Evolutionary conservation across 1,140 invertebrate species (phyloP), one percentile per base, ranked within the genome.

Genomic region (Drosophila parabipectinata): DNA sequence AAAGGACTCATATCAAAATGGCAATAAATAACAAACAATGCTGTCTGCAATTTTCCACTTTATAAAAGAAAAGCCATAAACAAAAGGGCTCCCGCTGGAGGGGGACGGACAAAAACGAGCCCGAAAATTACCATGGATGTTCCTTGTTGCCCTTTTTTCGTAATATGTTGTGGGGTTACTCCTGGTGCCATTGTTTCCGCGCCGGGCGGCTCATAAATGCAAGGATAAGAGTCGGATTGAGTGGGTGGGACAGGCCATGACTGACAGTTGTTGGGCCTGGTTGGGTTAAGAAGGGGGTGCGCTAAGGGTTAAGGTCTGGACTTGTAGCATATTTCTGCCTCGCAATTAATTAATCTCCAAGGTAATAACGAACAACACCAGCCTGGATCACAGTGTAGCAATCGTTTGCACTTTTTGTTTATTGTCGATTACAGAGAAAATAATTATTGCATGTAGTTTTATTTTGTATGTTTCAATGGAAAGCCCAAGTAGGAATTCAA

Each of bases 11-110:
- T 85, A 85, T 85, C 81, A 85, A 85, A 85, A 87, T 85, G 82
- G 81, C 82, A 87, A 85, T 85, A 85, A 85, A 85, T 85, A 85
- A 85, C 81, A 85, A 85, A 85, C 81, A 85, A 85, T 85, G 81
- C 81, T 87, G 81, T 85, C 81, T 85, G 81, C 82, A 85, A 85
- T 85, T 87, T 85, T 87, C 81, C 81, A 85, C 83, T 85, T 85
- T 85, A 82, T 87, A 82, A 85, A 85, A 87, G 78, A 82, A 81
- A 68, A 68, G 74, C 81, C 69, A 87, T 85, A 87, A 85, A 85
- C 81, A 87, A 82, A 77, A 75, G 71, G 63, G 67, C 44, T 55
- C 24, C 61, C 6, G 41, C 41, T 37, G 26, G 39, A 34, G n/a
- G 21, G 54, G 28, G 24, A 30, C 8, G 30, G 47, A 58, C 55